Percentiles rank a stretch among this genome's conserved stretches.
These are phyloP conservation scores for Ailurus styani DNA, from an alignment of 2,113 vertebrate species.

Conservation along the genomic window DNA sequence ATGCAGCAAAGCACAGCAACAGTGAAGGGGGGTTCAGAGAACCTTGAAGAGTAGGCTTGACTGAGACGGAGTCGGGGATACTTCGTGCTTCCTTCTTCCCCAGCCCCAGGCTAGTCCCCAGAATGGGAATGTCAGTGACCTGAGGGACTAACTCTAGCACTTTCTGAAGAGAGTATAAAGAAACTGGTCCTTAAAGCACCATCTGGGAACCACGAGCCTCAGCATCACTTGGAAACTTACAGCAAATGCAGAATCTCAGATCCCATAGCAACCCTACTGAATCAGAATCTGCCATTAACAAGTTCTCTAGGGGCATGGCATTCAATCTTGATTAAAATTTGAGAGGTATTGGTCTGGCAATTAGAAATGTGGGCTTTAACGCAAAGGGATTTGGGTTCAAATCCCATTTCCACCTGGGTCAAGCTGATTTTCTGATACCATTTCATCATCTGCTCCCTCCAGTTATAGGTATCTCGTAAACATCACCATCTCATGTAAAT, in stretches of 20 bases:
- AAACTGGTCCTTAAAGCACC: background rate
- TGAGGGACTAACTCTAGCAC: background rate
- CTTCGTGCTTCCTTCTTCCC: background rate
- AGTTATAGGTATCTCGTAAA: background rate
- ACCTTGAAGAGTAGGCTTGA: background rate
- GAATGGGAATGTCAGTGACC: background rate
- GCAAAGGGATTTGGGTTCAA: background rate
- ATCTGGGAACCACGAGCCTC: background rate
- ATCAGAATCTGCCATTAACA: background rate
- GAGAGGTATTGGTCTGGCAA: background rate
- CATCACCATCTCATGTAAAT: background rate
- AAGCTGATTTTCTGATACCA: background rate
- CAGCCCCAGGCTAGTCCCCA: background rate
- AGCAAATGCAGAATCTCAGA: background rate
- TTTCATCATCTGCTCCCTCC: background rate
- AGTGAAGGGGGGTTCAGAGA: background rate
- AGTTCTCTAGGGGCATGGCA: background rate
- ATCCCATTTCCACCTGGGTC: no score
- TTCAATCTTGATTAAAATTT: background rate
- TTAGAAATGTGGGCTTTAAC: background rate
- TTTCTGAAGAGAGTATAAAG: background rate
- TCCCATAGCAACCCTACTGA: background rate
- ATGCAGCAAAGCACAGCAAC: fast-evolving
- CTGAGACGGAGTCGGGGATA: background rate
- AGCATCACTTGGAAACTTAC: background rate